Evolutionary conservation across 53 echinoderm and acorn worm species (phyloP), one percentile per base, ranked within the genome.

Genomic region (Paracentrotus lividus): DNA sequence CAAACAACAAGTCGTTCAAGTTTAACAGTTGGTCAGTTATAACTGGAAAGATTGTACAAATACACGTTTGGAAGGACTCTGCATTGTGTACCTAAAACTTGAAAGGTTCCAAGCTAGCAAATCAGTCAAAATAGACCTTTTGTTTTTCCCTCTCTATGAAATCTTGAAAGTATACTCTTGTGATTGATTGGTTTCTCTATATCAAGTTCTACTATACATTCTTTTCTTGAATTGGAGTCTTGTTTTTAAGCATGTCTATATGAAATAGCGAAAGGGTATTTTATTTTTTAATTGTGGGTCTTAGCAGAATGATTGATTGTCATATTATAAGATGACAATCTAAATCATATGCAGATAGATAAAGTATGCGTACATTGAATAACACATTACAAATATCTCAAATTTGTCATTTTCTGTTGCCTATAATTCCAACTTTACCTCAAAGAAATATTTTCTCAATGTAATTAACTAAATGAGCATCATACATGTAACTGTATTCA

Each of bases 1-100:
- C 89, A 89, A 89, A 89, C 57, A 89, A 89, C 65, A 89, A 64
- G 89, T 64, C 89, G 43, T 89, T 89, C 89, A 61, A 61, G 89
- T 89, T 64, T 64, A 43, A 89, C 89, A 64, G 89, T 59, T 59
- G 89, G 89, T 89, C 89, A 89, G 89, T 89, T 89, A 59, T 64
- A 55, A 88, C 88, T 36, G 21, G 32, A 14, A 85, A 51, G 52
- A 86, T 55, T 86, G 86, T 55, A 54, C 86, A 86, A 86, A 86
- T 86, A 86, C 86, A 86, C 55, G 33, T 38, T 86, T 55, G 55
- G 54, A 34, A 47, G 53, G 56, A 86, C 53, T 86, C 38, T 4
- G 86, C 56, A 55, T 81, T 81, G 49, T 81, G 44, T 81, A 34
- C 81, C 26, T 45, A 45, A 81, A 81, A 81, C 47, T 81, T 23